Conservation (phyloP, 2,113 vertebrate species). For the Desmodus rotundus region DNA sequence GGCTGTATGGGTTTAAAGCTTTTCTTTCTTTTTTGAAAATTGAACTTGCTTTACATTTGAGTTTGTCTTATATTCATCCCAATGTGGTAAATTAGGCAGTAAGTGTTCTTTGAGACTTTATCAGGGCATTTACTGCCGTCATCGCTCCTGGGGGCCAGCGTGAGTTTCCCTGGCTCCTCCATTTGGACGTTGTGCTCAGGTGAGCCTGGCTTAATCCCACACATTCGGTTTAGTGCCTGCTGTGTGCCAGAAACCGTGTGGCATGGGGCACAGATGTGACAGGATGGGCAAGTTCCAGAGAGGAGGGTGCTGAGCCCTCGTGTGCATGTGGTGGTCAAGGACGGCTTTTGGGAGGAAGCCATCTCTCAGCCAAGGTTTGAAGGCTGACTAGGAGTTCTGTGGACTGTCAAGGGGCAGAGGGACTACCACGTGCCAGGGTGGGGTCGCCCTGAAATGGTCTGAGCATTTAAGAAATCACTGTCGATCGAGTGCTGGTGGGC, state of each 20-base stretch:
- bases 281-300: not conserved
- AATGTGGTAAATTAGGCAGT: not conserved
- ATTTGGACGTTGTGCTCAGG: not conserved
- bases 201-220: not conserved
- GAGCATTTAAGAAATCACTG: not conserved
- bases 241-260: not conserved
- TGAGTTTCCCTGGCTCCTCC: not conserved
- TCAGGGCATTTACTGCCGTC: not conserved
- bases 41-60: constrained; percentile 5
- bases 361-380: not conserved
- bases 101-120: not conserved
- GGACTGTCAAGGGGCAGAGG: not conserved
- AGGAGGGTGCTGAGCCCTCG: not conserved
- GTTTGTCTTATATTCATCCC: not conserved
- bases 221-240: not conserved
- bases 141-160: not conserved
- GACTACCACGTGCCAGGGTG: not conserved
- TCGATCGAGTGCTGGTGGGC: not conserved
- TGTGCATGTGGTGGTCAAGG: not conserved
- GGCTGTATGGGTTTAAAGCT: constrained; percentile 30
- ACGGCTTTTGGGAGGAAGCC: not conserved
- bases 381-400: not conserved
- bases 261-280: not conserved
- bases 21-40: constrained; percentile 37
- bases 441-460: not conserved